Percentiles rank a stretch among this genome's conserved stretches.
phyloP scores from a whole-genome alignment of 2,888 invertebrate species.

The Xiphydria camelus region DNA sequence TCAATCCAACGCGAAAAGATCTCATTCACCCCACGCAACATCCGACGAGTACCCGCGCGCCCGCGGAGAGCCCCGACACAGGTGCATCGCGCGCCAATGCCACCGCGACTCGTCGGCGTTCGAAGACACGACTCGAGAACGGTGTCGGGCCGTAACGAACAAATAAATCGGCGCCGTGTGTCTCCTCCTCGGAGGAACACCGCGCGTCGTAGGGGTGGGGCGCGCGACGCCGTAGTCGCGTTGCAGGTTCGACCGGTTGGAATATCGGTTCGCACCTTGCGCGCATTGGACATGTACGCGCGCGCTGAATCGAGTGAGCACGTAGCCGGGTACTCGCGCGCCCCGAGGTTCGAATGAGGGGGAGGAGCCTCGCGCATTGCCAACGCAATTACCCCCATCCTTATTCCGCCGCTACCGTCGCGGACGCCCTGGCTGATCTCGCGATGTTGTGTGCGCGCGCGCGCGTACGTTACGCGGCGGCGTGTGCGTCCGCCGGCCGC shows the following conservation, averaged over 20 bases:
- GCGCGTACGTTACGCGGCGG: conserved; percentile 1
- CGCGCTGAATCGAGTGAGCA: conserved; percentile 23
- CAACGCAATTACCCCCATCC: conserved; percentile 39
- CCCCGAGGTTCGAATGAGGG: conserved; percentile 22
- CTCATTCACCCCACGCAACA: too few relatives aligned
- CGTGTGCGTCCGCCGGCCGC: conserved; percentile 16
- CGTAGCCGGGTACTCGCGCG: conserved; percentile 5
- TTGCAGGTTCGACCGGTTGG: conserved; percentile 16
- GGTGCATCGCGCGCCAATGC: too few relatives aligned
- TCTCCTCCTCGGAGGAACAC: too few relatives aligned
- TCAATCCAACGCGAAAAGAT: too few relatives aligned
- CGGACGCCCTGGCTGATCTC: conserved; percentile 1
- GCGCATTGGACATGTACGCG: conserved; percentile 23
- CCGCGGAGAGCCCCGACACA: too few relatives aligned
- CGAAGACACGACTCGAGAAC: too few relatives aligned
- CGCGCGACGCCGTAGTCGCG: conserved; percentile 3
- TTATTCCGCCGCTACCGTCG: conserved; percentile 23
- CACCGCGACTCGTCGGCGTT: too few relatives aligned
- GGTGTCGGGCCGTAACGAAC: too few relatives aligned
- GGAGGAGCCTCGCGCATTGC: conserved; percentile 36
- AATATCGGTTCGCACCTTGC: conserved; percentile 28
- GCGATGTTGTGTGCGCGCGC: not conserved
- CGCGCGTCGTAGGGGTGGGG: too few relatives aligned
- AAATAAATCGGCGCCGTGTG: too few relatives aligned
- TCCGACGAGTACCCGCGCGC: too few relatives aligned